phyloP scores from a whole-genome alignment of 2,888 invertebrate genomes.

The Morinoia aosen region DNA sequence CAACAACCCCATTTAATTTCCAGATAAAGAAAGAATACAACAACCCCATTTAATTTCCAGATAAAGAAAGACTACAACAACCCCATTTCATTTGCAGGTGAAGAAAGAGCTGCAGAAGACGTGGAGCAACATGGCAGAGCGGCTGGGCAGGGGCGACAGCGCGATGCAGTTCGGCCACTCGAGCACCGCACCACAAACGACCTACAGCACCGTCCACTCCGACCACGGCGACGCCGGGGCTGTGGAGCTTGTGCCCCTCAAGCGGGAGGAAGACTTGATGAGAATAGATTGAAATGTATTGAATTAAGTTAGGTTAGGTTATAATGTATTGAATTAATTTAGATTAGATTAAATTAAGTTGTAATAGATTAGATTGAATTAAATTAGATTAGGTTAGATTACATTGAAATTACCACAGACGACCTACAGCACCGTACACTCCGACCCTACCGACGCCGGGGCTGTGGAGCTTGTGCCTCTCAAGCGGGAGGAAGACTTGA shows the following conservation, averaged over 20 bases:
- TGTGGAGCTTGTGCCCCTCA: not conserved
- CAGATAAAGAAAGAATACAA: too few relatives aligned
- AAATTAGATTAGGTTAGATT: too few relatives aligned
- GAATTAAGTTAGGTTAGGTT: not conserved
- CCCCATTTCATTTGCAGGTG: not conserved
- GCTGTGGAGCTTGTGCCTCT: not conserved
- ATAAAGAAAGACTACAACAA: too few relatives aligned
- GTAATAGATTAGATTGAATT: too few relatives aligned
- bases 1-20: too few relatives aligned
- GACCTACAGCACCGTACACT: slow-evolving; percentile 19
- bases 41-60: too few relatives aligned
- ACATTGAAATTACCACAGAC: not conserved
- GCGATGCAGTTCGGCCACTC: not conserved
- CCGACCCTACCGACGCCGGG: not conserved
- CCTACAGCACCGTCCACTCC: slow-evolving; percentile 34
- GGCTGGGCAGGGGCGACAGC: not conserved
- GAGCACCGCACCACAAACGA: not conserved
- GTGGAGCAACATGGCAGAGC: not conserved
- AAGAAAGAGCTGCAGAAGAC: not conserved
- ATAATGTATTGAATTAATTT: not conserved
- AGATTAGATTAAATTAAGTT: too few relatives aligned
- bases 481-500: not conserved
- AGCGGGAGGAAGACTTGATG: not conserved
- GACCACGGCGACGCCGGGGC: not conserved
- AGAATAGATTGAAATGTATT: not conserved